These are phyloP conservation scores for Galago senegalensis DNA, from an alignment of 2,797 vertebrate genomes.

Conservation along the genomic window DNA sequence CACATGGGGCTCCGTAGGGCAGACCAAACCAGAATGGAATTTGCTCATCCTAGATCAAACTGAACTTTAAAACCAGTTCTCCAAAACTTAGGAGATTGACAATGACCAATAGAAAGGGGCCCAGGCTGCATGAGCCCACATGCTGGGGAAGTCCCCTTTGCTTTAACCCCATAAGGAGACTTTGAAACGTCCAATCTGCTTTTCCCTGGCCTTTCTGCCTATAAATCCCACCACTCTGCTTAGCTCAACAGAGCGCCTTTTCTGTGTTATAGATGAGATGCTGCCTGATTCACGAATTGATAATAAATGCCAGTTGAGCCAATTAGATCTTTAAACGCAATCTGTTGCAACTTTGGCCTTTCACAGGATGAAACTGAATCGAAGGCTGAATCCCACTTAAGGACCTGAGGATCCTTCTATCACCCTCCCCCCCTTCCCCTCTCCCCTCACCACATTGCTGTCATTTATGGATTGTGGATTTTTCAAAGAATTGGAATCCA, in stretches of 20 bases:
- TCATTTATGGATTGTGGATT: background rate
- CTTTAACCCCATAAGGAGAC: background rate
- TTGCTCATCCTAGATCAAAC: background rate
- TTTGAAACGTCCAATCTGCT: background rate
- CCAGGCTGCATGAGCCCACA: background rate
- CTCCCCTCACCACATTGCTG: background rate
- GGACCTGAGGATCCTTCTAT: background rate
- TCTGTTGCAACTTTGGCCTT: background rate
- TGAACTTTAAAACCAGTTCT: background rate
- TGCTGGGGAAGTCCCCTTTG: background rate
- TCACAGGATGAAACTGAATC: background rate
- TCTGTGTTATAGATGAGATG: background rate
- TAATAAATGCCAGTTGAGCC: background rate
- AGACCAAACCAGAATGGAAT: background rate
- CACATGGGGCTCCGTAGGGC: background rate
- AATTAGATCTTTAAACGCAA: background rate
- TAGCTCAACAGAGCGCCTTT: background rate
- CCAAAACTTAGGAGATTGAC: background rate
- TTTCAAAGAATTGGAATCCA: constrained; percentile 2
- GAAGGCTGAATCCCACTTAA: background rate
- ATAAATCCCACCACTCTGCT: background rate
- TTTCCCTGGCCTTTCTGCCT: background rate
- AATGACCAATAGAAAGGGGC: background rate
- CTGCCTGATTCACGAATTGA: background rate
- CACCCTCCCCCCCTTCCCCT: background rate